phyloP scores from a whole-genome alignment of 2,113 vertebrate genomes.

The Cinclus cinclus region DNA sequence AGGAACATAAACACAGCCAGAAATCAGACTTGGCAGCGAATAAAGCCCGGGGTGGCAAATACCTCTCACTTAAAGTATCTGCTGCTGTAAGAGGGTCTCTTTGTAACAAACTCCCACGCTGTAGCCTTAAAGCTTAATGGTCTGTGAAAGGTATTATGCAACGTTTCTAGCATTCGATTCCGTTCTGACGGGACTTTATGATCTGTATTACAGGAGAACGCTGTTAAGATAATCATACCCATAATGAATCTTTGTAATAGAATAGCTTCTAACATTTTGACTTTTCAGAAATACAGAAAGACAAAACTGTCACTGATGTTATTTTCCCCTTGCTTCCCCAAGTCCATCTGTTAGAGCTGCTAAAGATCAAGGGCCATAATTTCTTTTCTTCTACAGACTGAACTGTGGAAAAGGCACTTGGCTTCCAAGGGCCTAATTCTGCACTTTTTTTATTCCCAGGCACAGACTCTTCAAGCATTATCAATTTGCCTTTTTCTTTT shows the following conservation, averaged over 20 bases:
- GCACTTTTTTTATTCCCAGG: background rate
- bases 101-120: slow-evolving; percentile 30
- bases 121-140: slow-evolving; percentile 42
- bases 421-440: background rate
- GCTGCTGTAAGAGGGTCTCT: slow-evolving; percentile 24
- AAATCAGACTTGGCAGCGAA: slow-evolving; percentile 12
- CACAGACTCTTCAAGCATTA: slow-evolving; percentile 6
- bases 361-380: slow-evolving; percentile 23
- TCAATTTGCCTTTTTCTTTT: slow-evolving; percentile 23
- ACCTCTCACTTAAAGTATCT: background rate
- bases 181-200: slow-evolving; percentile 9
- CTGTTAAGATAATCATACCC: slow-evolving; percentile 49
- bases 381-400: background rate
- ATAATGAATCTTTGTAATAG: slow-evolving; percentile 8
- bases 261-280: background rate
- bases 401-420: background rate
- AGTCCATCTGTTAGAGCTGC: slow-evolving; percentile 28
- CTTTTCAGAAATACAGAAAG: slow-evolving; percentile 5
- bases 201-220: slow-evolving; percentile 36
- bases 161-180: slow-evolving; percentile 6
- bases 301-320: background rate
- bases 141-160: slow-evolving; percentile 55
- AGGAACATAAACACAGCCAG: background rate
- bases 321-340: slow-evolving; percentile 32
- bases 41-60: background rate